Conservation (phyloP, 2,797 vertebrate species). For the Myiothlypis chrysogaster region DNA sequence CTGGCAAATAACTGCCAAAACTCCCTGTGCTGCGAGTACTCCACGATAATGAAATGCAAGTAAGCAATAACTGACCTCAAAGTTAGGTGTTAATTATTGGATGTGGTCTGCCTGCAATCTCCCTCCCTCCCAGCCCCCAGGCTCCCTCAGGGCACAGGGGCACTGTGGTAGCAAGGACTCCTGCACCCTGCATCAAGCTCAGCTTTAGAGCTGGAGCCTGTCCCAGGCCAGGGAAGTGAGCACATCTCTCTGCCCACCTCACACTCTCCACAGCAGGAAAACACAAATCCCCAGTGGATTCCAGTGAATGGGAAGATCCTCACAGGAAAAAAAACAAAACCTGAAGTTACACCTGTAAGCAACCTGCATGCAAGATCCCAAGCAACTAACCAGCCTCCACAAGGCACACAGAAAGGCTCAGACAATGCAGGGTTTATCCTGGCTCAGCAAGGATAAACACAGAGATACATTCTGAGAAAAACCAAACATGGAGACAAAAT, state of each 20-base stretch:
- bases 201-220: neutral
- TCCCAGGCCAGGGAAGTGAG: neutral
- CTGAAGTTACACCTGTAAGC: neutral
- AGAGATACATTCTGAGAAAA: neutral
- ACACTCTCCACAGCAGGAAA: neutral
- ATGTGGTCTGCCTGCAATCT: constrained; percentile 15
- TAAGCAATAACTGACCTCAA: constrained; percentile 62
- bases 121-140: neutral
- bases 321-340: neutral
- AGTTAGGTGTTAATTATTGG: constrained; percentile 62
- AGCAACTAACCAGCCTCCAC: neutral
- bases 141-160: neutral
- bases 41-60: constrained; percentile 67
- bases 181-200: neutral
- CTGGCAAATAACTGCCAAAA: constrained; percentile 59
- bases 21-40: constrained; percentile 52
- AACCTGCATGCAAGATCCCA: neutral
- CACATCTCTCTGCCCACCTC: rapidly evolving
- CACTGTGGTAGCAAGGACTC: neutral
- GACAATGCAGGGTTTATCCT: neutral
- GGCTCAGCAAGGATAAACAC: neutral
- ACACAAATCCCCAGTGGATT: neutral
- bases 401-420: neutral
- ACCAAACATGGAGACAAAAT: neutral
- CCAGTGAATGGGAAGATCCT: neutral